These are phyloP conservation scores for Momotus momota DNA, from an alignment of 2,797 vertebrate genomes.

Conservation along the genomic window DNA sequence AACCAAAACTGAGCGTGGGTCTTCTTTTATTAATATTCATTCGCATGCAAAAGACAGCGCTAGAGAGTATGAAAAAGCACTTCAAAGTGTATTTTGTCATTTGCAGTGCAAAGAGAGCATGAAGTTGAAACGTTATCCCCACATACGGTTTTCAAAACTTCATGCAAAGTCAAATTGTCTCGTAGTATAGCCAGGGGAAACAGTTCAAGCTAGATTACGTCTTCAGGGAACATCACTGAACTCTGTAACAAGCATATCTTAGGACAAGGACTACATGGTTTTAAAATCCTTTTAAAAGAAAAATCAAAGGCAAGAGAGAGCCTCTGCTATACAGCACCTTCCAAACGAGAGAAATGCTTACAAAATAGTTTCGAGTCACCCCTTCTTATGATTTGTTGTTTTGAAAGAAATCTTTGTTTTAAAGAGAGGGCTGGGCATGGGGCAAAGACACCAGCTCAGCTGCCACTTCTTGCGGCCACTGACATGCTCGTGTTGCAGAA, in stretches of 20 bases:
- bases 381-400: not conserved
- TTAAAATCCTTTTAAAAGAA: slow-evolving; percentile 50
- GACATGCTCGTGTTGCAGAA: not conserved
- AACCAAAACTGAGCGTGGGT: not conserved
- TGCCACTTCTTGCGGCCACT: not conserved
- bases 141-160: slow-evolving; percentile 2
- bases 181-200: slow-evolving; percentile 27
- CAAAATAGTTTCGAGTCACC: not conserved
- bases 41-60: not conserved
- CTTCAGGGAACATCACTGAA: slow-evolving; percentile 59
- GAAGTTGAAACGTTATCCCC: slow-evolving; percentile 33
- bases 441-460: not conserved
- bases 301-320: slow-evolving; percentile 51
- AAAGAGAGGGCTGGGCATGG: not conserved
- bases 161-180: slow-evolving; percentile 55
- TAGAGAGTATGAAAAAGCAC: slow-evolving; percentile 3
- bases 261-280: slow-evolving; percentile 60
- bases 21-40: slow-evolving; percentile 42
- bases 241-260: slow-evolving; percentile 56
- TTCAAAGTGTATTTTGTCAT: slow-evolving; percentile 63
- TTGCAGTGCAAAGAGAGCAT: not conserved
- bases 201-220: slow-evolving; percentile 13
- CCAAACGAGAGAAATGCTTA: not conserved
- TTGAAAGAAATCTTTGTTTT: not conserved
- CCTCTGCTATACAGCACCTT: not conserved